Percentiles rank a stretch among this genome's conserved stretches.
Evolutionary conservation across 2,797 vertebrate genomes (phyloP).

Genomic region (Crax fasciolata): DNA sequence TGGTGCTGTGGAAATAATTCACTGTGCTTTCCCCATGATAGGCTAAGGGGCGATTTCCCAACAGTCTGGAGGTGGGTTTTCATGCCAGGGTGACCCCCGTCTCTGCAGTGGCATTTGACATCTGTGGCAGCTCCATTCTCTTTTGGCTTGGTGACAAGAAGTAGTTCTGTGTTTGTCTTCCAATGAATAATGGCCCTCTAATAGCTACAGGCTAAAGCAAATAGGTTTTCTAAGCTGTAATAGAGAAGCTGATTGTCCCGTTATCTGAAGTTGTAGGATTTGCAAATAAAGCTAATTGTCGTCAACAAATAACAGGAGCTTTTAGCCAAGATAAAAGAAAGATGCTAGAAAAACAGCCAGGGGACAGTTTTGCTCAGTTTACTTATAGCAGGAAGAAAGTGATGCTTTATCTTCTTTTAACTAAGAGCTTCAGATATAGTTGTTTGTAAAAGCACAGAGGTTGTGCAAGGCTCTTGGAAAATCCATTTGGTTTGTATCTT

Average conservation of each 20-base stretch:
- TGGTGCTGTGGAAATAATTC: background rate
- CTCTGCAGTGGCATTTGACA: background rate
- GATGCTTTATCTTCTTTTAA: background rate
- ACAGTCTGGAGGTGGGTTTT: background rate
- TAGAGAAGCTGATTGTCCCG: background rate
- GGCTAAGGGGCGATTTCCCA: background rate
- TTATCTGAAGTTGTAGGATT: conserved; percentile 41
- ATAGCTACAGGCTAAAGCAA: background rate
- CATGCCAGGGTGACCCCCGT: background rate
- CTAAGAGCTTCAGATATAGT: background rate
- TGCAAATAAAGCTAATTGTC: conserved; percentile 40
- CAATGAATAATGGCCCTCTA: background rate
- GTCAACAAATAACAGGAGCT: background rate
- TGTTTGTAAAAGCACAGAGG: background rate
- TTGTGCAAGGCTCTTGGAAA: background rate
- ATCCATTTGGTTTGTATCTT: background rate
- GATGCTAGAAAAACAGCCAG: background rate
- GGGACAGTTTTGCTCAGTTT: background rate
- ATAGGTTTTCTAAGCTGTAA: background rate
- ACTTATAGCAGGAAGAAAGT: background rate
- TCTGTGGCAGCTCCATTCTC: background rate
- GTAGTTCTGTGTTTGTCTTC: background rate
- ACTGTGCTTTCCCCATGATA: background rate
- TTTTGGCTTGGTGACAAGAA: background rate
- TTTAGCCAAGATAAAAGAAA: conserved; percentile 35